Conservation (phyloP, 2,113 vertebrate species). For the Phocoena phocoena region DNA sequence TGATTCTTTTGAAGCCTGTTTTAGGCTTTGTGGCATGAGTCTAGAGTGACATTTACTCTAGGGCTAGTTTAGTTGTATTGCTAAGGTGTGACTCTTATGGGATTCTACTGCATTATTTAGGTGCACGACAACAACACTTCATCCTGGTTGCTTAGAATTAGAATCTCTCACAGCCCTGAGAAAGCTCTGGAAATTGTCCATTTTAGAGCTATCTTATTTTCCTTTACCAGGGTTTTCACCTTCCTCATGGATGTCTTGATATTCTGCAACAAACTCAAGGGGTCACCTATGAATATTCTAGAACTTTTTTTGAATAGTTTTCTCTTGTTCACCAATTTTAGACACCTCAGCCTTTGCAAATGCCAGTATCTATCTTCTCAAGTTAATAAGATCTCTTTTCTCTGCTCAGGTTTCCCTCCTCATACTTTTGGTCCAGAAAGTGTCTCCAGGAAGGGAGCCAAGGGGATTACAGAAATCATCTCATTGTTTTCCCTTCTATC, state of each 20-base stretch:
- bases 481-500: background rate
- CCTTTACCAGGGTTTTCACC: background rate
- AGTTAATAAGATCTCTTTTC: background rate
- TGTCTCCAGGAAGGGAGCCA: background rate
- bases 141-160: background rate
- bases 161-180: background rate
- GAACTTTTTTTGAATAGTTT: background rate
- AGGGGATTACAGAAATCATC: background rate
- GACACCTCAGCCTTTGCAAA: background rate
- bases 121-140: background rate
- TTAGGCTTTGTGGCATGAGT: background rate
- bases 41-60: background rate
- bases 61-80: background rate
- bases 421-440: background rate
- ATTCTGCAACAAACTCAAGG: background rate
- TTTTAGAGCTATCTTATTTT: background rate
- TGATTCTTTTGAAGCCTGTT: background rate
- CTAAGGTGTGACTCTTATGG: background rate
- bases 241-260: background rate
- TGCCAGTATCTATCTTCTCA: background rate
- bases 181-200: background rate
- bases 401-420: background rate
- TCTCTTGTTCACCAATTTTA: background rate
- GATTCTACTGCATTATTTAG: background rate
- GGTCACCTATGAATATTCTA: background rate